Base-by-base conservation (phyloP, 2,888 invertebrate genomes). In the Amiota communis region DNA sequence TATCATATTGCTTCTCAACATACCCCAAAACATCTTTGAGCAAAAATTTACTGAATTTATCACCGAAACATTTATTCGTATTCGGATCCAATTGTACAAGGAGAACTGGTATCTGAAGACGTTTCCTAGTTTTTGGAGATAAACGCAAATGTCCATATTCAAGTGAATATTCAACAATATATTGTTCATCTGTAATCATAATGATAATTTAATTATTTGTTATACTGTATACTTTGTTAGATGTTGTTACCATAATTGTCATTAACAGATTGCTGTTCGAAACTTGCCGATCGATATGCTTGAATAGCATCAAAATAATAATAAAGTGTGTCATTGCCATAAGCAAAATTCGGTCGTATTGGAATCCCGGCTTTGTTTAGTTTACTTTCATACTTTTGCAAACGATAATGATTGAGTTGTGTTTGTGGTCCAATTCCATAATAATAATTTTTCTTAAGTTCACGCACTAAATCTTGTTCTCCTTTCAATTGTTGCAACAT, bases 161-260 rank as follows among this genome's bases (percentile, higher is more conserved):
- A 79, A 99, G 91, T 0, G 99, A 97, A 91, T 99, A 99, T 89
- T 99, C 99, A 2, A 99, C 95, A 67, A 99, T 98, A 88, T 98
- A 98, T 87, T 97, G 96, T 85, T 98, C 97, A 83, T 97, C 96
- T 92, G 61, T n/a, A 56, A 48, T 1, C 76, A 46, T 6, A 4
- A 53, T 11, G 3, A 53, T 12, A 23, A 64, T 13, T 46, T 36
- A 1, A 46, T 46, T 64, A 36, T 46, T 12, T 64, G 46, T 10
- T 15, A n/a, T n/a, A n/a, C n/a, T n/a, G n/a, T n/a, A n/a, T n/a
- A n/a, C n/a, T n/a, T n/a, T n/a, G n/a, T n/a, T n/a, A n/a, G n/a
- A n/a, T 15, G 4, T 59, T 1, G 70, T 23, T 46, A 85, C 80
- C 82, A 76, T 85, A 85, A 6, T 84, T 81, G 2, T 85, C 80